Evolutionary conservation across 2,797 vertebrate species (phyloP).

Genomic region (Acanthurus tractus): DNA sequence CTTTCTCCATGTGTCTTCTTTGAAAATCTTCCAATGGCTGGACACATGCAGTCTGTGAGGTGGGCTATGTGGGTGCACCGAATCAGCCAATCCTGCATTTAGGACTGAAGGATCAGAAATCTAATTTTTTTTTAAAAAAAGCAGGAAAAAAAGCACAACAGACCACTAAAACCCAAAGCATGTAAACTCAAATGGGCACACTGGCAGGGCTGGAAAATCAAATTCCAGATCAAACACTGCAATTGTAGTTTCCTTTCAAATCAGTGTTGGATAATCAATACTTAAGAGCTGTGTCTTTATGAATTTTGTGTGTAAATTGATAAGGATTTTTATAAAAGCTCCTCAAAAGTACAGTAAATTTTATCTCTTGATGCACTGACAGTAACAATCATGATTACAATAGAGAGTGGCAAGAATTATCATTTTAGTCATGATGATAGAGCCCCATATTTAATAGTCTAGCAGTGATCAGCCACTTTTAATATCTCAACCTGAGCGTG

Average conservation of each 20-base stretch:
- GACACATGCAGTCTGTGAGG: conserved; percentile 51
- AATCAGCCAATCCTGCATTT: conserved; percentile 69
- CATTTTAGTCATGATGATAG: conserved; percentile 17
- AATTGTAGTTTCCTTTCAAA: conserved; percentile 41
- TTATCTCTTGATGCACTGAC: conserved; percentile 16
- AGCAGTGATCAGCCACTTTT: conserved; percentile 35
- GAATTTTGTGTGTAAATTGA: conserved; percentile 14
- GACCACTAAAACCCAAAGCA: conserved; percentile 66
- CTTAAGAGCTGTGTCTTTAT: conserved; percentile 11
- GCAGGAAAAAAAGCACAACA: conserved; percentile 54
- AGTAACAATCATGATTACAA: conserved; percentile 44
- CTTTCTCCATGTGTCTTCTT: conserved; percentile 31
- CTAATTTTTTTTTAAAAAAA: conserved; percentile 27
- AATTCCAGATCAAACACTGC: conserved; percentile 11
- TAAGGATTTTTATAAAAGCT: conserved; percentile 16
- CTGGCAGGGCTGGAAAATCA: conserved; percentile 40
- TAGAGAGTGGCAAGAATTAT: conserved; percentile 14
- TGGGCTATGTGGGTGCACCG: conserved; percentile 81
- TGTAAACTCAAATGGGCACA: conserved; percentile 70
- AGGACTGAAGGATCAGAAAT: conserved; percentile 80
- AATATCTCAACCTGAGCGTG: conserved; percentile 17
- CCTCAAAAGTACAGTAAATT: conserved; percentile 13
- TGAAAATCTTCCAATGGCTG: conserved; percentile 36
- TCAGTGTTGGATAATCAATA: conserved; percentile 13
- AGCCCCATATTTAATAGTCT: conserved; percentile 11